Conservation (phyloP, 2,888 invertebrate species). For the Tetragnatha montana region DNA sequence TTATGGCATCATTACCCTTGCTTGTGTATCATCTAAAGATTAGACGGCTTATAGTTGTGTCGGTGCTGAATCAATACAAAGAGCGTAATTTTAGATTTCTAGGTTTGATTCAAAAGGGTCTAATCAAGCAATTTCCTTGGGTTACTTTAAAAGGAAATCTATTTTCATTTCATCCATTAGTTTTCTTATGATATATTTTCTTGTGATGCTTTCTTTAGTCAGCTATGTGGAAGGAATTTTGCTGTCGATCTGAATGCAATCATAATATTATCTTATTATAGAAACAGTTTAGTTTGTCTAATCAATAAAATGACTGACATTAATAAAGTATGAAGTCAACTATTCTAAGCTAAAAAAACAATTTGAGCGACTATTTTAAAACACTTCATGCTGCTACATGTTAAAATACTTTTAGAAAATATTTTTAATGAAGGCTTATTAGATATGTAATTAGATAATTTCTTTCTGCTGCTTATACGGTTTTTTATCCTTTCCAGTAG, state of each 20-base stretch:
- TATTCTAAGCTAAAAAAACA: neutral
- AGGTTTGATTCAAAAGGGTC: neutral
- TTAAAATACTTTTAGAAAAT: neutral
- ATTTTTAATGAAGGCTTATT: neutral
- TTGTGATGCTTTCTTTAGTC: too few relatives aligned
- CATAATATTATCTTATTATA: too few relatives aligned
- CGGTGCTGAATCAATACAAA: neutral
- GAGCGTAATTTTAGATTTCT: conserved; percentile 1
- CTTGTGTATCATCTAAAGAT: neutral
- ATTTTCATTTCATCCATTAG: too few relatives aligned
- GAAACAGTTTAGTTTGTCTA: neutral
- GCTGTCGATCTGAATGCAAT: neutral
- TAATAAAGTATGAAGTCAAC: too few relatives aligned
- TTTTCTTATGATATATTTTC: too few relatives aligned
- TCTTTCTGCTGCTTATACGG: neutral
- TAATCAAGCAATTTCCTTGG: neutral
- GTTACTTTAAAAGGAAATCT: too few relatives aligned
- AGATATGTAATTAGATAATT: neutral
- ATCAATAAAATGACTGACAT: too few relatives aligned
- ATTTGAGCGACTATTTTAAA: neutral
- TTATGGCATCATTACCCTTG: neutral
- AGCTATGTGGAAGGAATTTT: neutral
- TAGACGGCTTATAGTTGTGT: too few relatives aligned
- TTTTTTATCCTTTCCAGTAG: conserved; percentile 21
- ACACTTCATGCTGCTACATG: neutral